Base-by-base conservation (phyloP, 2,888 invertebrate genomes). In the Chesias legatella region DNA sequence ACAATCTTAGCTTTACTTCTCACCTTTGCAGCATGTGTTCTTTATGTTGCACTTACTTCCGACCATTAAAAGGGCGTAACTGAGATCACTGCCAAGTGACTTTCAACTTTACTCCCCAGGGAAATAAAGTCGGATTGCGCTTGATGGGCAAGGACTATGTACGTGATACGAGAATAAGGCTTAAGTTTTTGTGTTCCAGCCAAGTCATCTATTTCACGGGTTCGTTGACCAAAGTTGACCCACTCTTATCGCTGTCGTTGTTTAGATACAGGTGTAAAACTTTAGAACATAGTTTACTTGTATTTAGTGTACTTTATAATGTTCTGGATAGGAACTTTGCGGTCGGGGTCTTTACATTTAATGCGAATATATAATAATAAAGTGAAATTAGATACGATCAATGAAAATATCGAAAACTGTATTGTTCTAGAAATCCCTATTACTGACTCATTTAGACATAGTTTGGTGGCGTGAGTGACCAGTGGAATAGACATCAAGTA, bases 1-100 rank as follows among this genome's bases (percentile, higher is more conserved):
- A 70, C 71, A 72, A 77, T 73, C 75, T 70, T 60, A 56, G 58
- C 66, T 63, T 68, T 60, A 56, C 59, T 63, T 57, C 56, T 67
- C 76, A 80, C 80, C 79, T 80, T 73, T 69, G 72, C 66, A 75
- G 69, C 80, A 79, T 62, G 64, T 79, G 79, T 68, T 62, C 67
- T 67, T 73, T 76, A 80, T 78, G 72, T 58, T 5, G 50, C 57
- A n/a, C n/a, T n/a, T 44, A 53, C 53, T 20, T 40, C 29, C 33
- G 25, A 34, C 2, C 21, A 3, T 20, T n/a, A 10, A 32, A 56
- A 51, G 17, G 54, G 44, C 31, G 20, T 25, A 50, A 25, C 33
- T 33, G 1, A 10, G 21, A 11, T 0, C 3, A 5, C 0, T 0
- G 0, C 2, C 23, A 43, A 1, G 2, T 1, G 1, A 54, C 6